phyloP scores from a whole-genome alignment of 2,113 vertebrate species.

The Notarius lentiginosus region DNA sequence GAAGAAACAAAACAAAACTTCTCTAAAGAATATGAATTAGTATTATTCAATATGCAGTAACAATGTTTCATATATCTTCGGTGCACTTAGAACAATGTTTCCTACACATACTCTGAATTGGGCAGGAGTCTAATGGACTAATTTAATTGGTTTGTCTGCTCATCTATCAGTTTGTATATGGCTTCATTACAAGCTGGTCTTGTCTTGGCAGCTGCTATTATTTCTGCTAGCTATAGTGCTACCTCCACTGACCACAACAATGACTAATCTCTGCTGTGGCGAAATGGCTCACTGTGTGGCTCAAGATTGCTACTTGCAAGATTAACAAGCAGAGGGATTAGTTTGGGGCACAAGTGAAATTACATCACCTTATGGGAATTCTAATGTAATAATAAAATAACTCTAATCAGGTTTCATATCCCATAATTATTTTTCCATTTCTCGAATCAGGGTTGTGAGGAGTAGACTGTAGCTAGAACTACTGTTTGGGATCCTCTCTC shows the following conservation, averaged over 20 bases:
- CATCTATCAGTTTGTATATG: slow-evolving; percentile 44
- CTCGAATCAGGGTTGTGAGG: neutral
- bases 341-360: slow-evolving; percentile 18
- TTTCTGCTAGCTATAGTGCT: slow-evolving; percentile 37
- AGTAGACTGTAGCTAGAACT: neutral
- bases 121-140: slow-evolving; percentile 31
- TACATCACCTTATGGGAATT: neutral
- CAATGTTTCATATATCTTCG: neutral
- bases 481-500: neutral
- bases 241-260: slow-evolving; percentile 10
- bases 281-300: slow-evolving; percentile 32
- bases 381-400: slow-evolving; percentile 12
- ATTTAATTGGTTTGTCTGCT: slow-evolving; percentile 30
- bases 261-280: slow-evolving; percentile 42
- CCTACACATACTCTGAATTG: slow-evolving; percentile 18
- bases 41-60: neutral
- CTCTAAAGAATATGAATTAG: neutral
- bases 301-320: slow-evolving; percentile 13
- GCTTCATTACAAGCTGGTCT: slow-evolving; percentile 40
- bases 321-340: slow-evolving; percentile 14
- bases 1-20: neutral
- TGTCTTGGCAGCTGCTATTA: slow-evolving; percentile 7
- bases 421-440: neutral
- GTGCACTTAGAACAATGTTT: neutral
- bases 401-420: slow-evolving; percentile 1